A percentile compares a stretch with the other conserved stretches of the same genome.
phyloP scores from a whole-genome alignment of 2,113 vertebrate species.

The Ammodytes marinus region DNA sequence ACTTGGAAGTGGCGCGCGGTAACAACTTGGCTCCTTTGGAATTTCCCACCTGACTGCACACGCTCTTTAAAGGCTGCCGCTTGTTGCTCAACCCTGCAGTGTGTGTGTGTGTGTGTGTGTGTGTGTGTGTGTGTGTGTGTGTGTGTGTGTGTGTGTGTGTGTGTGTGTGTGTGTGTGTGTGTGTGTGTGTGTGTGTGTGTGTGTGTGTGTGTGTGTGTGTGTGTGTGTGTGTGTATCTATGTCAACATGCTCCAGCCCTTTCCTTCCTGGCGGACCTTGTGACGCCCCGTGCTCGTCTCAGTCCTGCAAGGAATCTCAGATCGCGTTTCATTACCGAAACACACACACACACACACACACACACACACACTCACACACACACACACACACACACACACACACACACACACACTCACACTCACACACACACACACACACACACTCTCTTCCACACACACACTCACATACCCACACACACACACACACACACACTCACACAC shows the following conservation, averaged over 20 bases:
- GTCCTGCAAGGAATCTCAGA: constrained; percentile 52
- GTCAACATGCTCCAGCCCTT: constrained; percentile 61
- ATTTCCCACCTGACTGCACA: constrained; percentile 76
- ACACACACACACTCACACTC: too few species aligned
- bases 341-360: constrained; percentile 20
- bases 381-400: constrained; percentile 18
- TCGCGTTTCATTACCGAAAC: constrained; percentile 44
- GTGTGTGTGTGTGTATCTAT: constrained; percentile 40
- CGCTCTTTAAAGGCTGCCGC: constrained; percentile 55
- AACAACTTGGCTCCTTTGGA: constrained; percentile 44
- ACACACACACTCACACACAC: constrained; percentile 2
- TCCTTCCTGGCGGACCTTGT: constrained; percentile 66
- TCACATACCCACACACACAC: too few species aligned
- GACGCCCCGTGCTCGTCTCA: constrained; percentile 36
- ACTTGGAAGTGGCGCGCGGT: not conserved
- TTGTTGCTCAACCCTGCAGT: constrained; percentile 35
- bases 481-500: too few species aligned
- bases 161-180: not conserved
- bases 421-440: too few species aligned
- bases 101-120: constrained; percentile 39
- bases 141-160: not conserved
- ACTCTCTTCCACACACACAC: too few species aligned
- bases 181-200: not conserved
- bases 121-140: constrained; percentile 17
- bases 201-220: constrained; percentile 44